Evolutionary conservation across 35 echinoderm and acorn worm species (phyloP).

Genomic region (Stichopus chloronotus): DNA sequence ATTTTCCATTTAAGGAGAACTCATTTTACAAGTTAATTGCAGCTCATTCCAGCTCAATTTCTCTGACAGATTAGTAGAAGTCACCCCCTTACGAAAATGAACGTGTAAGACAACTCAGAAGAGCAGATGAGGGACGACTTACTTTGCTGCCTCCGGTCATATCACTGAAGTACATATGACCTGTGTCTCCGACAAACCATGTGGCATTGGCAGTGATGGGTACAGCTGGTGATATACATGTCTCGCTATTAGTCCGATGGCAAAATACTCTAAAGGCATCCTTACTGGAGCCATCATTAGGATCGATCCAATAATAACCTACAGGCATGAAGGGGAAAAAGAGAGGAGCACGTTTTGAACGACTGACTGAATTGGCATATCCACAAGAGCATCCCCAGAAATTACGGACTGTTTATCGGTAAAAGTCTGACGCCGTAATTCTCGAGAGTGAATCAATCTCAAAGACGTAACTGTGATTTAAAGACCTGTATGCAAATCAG

Average conservation of each 20-base stretch:
- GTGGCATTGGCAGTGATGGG: conserved; percentile 55
- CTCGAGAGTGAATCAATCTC: neutral
- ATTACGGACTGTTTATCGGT: neutral
- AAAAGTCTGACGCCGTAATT: neutral
- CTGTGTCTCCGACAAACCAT: conserved; percentile 34
- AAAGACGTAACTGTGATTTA: neutral
- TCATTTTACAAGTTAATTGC: too few relatives aligned
- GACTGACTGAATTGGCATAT: neutral
- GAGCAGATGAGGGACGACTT: neutral
- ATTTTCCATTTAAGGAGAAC: too few relatives aligned
- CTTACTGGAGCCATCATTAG: conserved; percentile 63
- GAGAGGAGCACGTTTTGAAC: neutral
- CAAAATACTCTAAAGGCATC: conserved; percentile 72
- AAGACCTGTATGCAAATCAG: too few relatives aligned
- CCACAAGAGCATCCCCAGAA: neutral
- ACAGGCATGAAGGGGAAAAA: neutral
- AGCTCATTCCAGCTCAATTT: too few relatives aligned
- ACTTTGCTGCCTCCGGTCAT: conserved; percentile 51
- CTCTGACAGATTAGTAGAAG: too few relatives aligned
- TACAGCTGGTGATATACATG: conserved; percentile 48
- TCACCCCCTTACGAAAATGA: too few relatives aligned
- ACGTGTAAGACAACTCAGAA: too few relatives aligned
- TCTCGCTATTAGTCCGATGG: conserved; percentile 5
- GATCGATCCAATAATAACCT: conserved; percentile 76
- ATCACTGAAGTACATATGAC: conserved; percentile 44